Base-by-base conservation (phyloP, 1,140 invertebrate species). In the Solenopsis invicta region DNA sequence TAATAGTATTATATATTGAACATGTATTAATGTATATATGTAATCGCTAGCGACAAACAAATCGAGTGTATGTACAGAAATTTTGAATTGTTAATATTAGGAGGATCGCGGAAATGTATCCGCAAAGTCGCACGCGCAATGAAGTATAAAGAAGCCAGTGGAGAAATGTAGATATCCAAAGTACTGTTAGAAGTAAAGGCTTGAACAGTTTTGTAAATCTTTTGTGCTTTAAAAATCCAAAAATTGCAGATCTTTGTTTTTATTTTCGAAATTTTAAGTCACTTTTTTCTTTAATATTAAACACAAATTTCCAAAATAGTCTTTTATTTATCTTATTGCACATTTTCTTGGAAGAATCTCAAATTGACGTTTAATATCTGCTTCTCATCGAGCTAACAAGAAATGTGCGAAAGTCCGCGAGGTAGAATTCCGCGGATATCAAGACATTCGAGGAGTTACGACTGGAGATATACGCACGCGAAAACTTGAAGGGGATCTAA, bases 21-120 rank as follows among this genome's bases (percentile, higher is more conserved):
- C n/a, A 59, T 72, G 71, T 64, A 85, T 77, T 64, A 85, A 41
- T 48, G 13, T n/a, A 16, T 85, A 16, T 85, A 16, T 85, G 12
- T 85, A 87, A 52, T 64, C 64, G 66, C 16, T 66, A 69, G 29
- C 54, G 12, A 24, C 13, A 87, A 41, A 50, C 34, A 18, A n/a
- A 21, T 56, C 48, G 54, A 87, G 21, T n/a, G 52, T 72, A n/a
- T 61, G 9, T 56, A 72, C 54, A 59, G 59, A 41, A 16, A 82
- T 50, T 56, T 59, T 50, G n/a, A 64, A 64, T 64, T 50, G 18
- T 78, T 78, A 34, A 34, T 18, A 21, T 54, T 56, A 56, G 12
- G 6, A 59, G 10, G 72, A 13, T 37, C 0, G 29, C 0, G 29
- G 21, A 71, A 45, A 54, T 29, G 37, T 54, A 81, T 81, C 21